A percentile compares a stretch with the other conserved stretches of the same genome.
phyloP scores from a whole-genome alignment of 1,140 invertebrate genomes.

The Gonioctena quinquepunctata region DNA sequence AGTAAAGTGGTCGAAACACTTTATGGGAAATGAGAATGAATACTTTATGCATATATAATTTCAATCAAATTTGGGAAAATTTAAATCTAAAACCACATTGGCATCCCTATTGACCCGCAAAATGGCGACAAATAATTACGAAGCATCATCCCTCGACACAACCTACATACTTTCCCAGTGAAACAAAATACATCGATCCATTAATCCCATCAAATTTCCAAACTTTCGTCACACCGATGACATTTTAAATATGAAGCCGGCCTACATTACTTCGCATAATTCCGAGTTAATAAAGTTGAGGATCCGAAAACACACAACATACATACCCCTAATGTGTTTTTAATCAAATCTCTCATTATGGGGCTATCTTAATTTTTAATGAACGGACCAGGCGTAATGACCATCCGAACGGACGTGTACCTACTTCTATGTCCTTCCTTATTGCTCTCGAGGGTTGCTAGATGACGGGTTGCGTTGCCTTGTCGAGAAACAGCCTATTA shows the following conservation, averaged over 20 bases:
- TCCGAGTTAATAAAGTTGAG: conserved; percentile 34
- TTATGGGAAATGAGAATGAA: too few relatives aligned
- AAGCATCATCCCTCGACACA: too few relatives aligned
- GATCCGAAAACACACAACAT: conserved; percentile 10
- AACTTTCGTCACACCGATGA: background rate
- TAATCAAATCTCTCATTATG: conserved; percentile 54
- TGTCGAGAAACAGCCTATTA: conserved; percentile 2
- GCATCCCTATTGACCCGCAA: too few relatives aligned
- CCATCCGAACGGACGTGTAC: conserved; percentile 14
- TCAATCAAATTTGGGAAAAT: too few relatives aligned
- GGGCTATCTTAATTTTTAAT: conserved; percentile 54
- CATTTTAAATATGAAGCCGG: background rate
- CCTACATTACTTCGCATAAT: conserved; percentile 16
- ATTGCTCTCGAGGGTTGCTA: conserved; percentile 15
- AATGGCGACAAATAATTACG: too few relatives aligned
- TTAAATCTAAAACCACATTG: too few relatives aligned
- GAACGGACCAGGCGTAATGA: conserved; percentile 41
- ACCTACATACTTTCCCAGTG: too few relatives aligned
- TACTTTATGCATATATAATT: too few relatives aligned
- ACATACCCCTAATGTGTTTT: conserved; percentile 52
- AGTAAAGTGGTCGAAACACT: too few relatives aligned
- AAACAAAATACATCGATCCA: background rate
- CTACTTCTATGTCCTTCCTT: conserved; percentile 5
- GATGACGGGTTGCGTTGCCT: background rate
- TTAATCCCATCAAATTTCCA: background rate